Evolutionary conservation across 2,888 invertebrate species (phyloP).

Genomic region (Nomada flava): DNA sequence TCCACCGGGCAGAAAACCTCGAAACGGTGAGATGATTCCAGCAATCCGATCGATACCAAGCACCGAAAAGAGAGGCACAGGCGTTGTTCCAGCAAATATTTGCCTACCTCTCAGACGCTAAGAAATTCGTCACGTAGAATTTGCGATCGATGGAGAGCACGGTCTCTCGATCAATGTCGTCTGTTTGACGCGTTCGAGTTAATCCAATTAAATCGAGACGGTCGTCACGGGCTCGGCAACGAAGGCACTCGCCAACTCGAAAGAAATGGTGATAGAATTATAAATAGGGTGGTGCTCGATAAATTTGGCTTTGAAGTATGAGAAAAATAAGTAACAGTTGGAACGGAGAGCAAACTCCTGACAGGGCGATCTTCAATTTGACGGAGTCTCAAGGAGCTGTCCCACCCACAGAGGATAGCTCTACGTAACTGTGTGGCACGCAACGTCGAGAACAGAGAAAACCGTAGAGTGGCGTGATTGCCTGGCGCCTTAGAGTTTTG

Average conservation of each 20-base stretch:
- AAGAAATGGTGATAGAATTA: too few relatives aligned
- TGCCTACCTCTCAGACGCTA: background rate
- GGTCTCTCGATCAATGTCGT: background rate
- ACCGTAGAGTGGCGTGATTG: slow-evolving; percentile 46
- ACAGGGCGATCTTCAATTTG: slow-evolving; percentile 36
- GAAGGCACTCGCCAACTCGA: too few relatives aligned
- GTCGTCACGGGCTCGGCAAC: too few relatives aligned
- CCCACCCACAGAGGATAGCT: slow-evolving; percentile 9
- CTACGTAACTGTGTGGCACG: slow-evolving; percentile 34
- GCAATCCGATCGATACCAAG: background rate
- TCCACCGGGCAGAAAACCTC: background rate
- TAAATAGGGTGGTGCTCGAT: too few relatives aligned
- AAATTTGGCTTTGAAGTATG: background rate
- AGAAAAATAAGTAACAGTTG: background rate
- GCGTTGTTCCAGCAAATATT: background rate
- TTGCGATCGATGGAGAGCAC: background rate
- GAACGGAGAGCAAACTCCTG: background rate
- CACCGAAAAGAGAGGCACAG: background rate
- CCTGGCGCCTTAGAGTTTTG: slow-evolving; percentile 52
- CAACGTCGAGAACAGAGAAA: slow-evolving; percentile 12
- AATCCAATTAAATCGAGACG: background rate
- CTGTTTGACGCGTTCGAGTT: background rate
- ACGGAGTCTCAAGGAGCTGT: slow-evolving; percentile 54
- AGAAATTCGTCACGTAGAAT: background rate
- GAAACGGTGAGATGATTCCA: background rate